A percentile compares a stretch with the other conserved stretches of the same genome.
Evolutionary conservation across 2,888 invertebrate species (phyloP).

Genomic region (Zelleria hepariella): DNA sequence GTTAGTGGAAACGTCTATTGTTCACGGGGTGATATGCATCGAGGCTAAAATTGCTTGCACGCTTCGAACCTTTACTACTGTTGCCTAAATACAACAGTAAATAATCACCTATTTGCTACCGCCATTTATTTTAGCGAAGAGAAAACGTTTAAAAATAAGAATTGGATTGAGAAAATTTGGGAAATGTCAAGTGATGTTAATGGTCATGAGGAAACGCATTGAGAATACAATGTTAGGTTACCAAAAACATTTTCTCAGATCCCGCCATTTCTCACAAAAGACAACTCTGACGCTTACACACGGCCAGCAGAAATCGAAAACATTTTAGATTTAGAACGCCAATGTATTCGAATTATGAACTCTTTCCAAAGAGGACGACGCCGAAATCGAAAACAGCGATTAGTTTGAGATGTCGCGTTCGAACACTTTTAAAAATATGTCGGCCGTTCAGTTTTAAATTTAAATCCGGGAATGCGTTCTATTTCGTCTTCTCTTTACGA

Average conservation of each 20-base stretch:
- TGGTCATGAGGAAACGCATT: too few species aligned
- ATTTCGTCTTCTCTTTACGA: conserved; percentile 65
- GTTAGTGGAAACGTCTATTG: conserved; percentile 31
- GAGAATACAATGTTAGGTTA: too few species aligned
- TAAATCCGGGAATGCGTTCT: conserved; percentile 63
- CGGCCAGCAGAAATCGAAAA: conserved; percentile 63
- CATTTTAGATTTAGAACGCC: conserved; percentile 66
- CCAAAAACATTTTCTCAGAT: conserved; percentile 36
- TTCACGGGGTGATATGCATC: conserved; percentile 37
- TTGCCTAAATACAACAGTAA: neutral
- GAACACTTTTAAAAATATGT: conserved; percentile 69
- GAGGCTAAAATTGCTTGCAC: conserved; percentile 32
- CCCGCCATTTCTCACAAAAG: conserved; percentile 36
- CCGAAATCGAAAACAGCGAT: conserved; percentile 70
- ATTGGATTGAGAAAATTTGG: too few species aligned
- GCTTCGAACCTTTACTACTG: conserved; percentile 14
- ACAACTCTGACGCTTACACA: conserved; percentile 41
- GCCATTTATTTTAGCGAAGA: neutral
- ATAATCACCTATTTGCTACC: neutral
- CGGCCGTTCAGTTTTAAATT: conserved; percentile 61
- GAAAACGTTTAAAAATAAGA: too few species aligned
- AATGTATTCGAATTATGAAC: conserved; percentile 61
- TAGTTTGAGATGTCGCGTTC: conserved; percentile 67
- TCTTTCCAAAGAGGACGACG: conserved; percentile 50
- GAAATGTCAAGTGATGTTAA: too few species aligned